Evolutionary conservation across 1,140 invertebrate species (phyloP).

Genomic region (Philaenus spumarius): DNA sequence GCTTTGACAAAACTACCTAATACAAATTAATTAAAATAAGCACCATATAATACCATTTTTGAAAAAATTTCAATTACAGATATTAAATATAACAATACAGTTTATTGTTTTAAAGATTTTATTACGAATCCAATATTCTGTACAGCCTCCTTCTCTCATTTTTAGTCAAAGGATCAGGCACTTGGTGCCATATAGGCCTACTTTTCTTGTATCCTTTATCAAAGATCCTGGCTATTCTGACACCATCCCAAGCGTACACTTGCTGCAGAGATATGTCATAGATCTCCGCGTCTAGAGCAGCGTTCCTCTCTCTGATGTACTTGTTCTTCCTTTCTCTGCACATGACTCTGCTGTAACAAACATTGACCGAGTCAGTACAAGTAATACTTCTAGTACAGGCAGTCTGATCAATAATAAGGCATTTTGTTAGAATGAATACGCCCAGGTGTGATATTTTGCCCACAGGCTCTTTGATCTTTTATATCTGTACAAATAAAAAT

Average conservation of each 20-base stretch:
- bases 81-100: too few species aligned
- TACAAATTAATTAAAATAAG: too few species aligned
- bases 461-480: too few species aligned
- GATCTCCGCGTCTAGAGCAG: neutral
- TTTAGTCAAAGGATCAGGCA: neutral
- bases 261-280: conserved; percentile 1
- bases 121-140: neutral
- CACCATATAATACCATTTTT: too few species aligned
- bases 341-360: conserved; percentile 2
- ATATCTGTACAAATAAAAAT: too few species aligned
- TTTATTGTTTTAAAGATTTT: neutral
- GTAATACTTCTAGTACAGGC: too few species aligned
- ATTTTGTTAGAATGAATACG: neutral
- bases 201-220: neutral
- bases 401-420: too few species aligned
- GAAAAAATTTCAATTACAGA: too few species aligned
- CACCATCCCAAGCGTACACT: conserved; percentile 2
- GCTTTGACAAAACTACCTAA: too few species aligned
- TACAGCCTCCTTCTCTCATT: conserved; percentile 1
- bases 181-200: neutral
- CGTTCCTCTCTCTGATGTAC: neutral
- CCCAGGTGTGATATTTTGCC: too few species aligned
- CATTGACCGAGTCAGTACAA: neutral
- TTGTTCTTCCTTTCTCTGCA: neutral
- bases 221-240: conserved; percentile 1